phyloP scores from a whole-genome alignment of 2,113 vertebrate species.

The Heliornis fulica region DNA sequence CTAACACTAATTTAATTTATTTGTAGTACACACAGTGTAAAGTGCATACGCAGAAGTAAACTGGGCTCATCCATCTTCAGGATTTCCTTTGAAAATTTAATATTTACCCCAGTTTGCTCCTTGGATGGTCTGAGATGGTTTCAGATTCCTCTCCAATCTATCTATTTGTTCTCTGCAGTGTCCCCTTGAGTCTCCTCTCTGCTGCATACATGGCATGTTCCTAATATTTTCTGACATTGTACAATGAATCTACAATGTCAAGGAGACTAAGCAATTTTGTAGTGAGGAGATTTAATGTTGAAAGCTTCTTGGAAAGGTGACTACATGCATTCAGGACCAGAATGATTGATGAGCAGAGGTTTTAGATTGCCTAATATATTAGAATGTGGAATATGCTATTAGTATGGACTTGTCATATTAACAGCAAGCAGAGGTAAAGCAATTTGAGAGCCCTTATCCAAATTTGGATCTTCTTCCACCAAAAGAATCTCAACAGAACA shows the following conservation, averaged over 20 bases:
- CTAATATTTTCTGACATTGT: slow-evolving; percentile 22
- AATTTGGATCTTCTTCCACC: not conserved
- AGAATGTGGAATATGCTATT: not conserved
- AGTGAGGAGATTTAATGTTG: slow-evolving; percentile 35
- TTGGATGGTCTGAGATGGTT: not conserved
- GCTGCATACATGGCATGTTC: not conserved
- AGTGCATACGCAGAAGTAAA: not conserved
- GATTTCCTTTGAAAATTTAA: not conserved
- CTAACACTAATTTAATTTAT: not conserved
- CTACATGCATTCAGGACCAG: not conserved
- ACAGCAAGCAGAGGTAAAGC: not conserved
- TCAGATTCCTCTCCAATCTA: not conserved
- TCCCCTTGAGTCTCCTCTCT: not conserved
- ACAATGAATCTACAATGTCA: not conserved
- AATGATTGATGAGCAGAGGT: not conserved
- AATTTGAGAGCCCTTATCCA: not conserved
- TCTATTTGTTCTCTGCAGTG: not conserved
- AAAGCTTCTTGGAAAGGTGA: slow-evolving; percentile 33
- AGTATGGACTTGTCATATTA: not conserved
- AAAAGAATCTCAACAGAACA: not conserved
- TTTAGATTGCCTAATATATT: not conserved
- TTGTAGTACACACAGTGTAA: not conserved
- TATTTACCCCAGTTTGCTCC: not conserved
- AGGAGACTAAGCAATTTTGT: slow-evolving; percentile 14
- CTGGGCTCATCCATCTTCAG: not conserved